Conservation (phyloP, 2,113 vertebrate genomes). For the Oxyura jamaicensis region DNA sequence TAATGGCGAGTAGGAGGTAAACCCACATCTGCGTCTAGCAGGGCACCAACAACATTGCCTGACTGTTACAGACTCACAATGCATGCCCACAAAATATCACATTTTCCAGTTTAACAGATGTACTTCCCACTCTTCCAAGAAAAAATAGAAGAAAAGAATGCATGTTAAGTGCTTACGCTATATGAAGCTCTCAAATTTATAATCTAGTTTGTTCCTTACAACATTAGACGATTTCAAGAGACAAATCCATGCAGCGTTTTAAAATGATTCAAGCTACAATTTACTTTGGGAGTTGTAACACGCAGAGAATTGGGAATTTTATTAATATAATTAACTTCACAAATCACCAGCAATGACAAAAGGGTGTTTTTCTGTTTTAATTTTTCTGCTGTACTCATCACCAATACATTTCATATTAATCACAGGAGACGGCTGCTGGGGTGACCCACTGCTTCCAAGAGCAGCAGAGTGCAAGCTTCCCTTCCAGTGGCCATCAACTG, state of each 20-base stretch:
- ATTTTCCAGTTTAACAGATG: neutral
- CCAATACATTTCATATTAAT: neutral
- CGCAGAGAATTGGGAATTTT: neutral
- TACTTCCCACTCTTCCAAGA: neutral
- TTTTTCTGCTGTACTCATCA: neutral
- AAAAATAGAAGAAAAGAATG: neutral
- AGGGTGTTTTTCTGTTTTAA: neutral
- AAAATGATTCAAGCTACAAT: neutral
- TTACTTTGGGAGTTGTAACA: neutral
- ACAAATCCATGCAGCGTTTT: neutral
- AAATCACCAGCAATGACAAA: neutral
- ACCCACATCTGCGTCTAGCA: neutral
- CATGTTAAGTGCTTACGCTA: neutral
- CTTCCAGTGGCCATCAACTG: neutral
- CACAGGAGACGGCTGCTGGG: neutral
- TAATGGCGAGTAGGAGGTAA: neutral
- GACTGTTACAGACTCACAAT: neutral
- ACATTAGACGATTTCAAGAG: neutral
- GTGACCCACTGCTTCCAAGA: neutral
- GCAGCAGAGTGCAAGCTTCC: rapidly evolving
- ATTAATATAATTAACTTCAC: neutral
- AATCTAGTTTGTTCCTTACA: neutral
- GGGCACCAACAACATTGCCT: neutral
- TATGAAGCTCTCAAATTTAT: neutral
- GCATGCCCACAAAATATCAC: neutral